Evolutionary conservation across 2,797 vertebrate genomes (phyloP).

Genomic region (Betta splendens): DNA sequence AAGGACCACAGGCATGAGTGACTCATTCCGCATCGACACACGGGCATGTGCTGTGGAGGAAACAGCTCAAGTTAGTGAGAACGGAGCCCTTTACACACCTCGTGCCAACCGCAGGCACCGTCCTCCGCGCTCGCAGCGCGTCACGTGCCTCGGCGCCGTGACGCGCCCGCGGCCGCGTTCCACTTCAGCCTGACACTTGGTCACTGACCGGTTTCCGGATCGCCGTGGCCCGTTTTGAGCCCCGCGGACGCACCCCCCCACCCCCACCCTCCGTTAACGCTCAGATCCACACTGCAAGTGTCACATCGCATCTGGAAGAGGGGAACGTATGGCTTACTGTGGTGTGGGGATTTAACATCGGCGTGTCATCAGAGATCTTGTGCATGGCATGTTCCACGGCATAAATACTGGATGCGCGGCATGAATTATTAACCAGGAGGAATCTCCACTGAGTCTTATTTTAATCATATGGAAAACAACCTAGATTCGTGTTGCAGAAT

Average conservation of each 20-base stretch:
- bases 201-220: conserved; percentile 58
- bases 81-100: conserved; percentile 52
- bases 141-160: conserved; percentile 36
- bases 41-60: conserved; percentile 51
- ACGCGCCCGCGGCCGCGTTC: conserved; percentile 41
- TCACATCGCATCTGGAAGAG: conserved; percentile 41
- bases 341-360: conserved; percentile 34
- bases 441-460: conserved; percentile 12
- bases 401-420: conserved; percentile 44
- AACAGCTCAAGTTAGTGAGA: conserved; percentile 43
- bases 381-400: conserved; percentile 17
- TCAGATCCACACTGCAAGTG: conserved; percentile 51
- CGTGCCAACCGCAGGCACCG: conserved; percentile 17
- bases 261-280: conserved; percentile 34
- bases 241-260: conserved; percentile 25
- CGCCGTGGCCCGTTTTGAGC: conserved; percentile 28
- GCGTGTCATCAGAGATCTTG: conserved; percentile 39
- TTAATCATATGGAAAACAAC: conserved; percentile 31
- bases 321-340: conserved; percentile 30
- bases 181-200: conserved; percentile 49
- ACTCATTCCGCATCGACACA: conserved; percentile 65
- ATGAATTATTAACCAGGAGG: conserved; percentile 55
- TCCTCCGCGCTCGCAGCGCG: conserved; percentile 28
- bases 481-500: conserved; percentile 3
- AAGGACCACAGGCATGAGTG: conserved; percentile 64